A percentile compares a stretch with the other conserved stretches of the same genome.
Conservation (phyloP, 2,113 vertebrate genomes). For the Coracopsis vasa region DNA sequence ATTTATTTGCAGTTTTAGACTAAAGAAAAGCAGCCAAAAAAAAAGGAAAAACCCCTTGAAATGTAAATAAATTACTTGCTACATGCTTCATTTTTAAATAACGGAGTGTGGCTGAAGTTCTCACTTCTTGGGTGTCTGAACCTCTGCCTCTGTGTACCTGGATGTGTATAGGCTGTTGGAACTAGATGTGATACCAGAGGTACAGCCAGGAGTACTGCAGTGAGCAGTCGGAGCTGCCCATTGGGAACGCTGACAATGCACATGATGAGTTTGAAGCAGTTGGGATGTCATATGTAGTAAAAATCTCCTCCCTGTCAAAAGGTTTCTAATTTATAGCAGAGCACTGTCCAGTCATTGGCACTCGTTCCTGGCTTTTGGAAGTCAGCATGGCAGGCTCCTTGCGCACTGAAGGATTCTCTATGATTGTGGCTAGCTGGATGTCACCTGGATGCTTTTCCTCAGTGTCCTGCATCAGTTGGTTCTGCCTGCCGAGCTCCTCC, state of each 20-base stretch:
- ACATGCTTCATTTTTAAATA: not conserved
- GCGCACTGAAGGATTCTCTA: conserved; percentile 61
- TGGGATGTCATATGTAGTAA: rapidly evolving
- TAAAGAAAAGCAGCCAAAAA: not conserved
- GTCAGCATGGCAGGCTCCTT: not conserved
- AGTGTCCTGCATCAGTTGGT: not conserved
- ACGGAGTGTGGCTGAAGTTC: not conserved
- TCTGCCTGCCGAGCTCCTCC: not conserved
- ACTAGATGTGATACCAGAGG: rapidly evolving
- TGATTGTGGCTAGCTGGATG: conserved; percentile 58
- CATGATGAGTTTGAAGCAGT: not conserved
- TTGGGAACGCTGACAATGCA: rapidly evolving
- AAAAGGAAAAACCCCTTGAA: not conserved
- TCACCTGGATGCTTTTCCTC: conserved; percentile 42
- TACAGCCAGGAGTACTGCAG: not conserved
- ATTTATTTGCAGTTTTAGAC: not conserved
- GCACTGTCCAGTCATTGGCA: not conserved
- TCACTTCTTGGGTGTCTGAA: not conserved
- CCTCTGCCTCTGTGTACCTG: not conserved
- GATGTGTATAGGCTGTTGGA: not conserved
- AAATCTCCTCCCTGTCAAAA: not conserved
- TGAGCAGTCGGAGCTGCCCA: rapidly evolving
- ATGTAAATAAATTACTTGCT: not conserved
- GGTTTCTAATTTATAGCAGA: not conserved
- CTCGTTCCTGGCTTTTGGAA: conserved; percentile 55